A percentile compares a stretch with the other conserved stretches of the same genome.
Evolutionary conservation across 2,113 vertebrate species (phyloP).

Genomic region (Rhynchomys soricoides): DNA sequence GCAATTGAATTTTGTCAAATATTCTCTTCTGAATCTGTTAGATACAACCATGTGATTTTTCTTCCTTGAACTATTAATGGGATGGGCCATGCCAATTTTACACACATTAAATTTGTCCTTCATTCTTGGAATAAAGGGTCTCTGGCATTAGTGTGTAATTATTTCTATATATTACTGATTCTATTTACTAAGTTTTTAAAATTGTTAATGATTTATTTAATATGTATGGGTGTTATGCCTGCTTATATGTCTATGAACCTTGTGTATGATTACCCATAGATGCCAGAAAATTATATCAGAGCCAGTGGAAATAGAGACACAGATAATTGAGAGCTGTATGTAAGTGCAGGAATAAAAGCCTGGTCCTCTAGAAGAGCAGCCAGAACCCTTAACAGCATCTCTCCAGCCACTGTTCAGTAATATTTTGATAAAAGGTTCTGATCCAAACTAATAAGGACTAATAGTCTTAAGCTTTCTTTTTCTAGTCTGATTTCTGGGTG

Average conservation of each 20-base stretch:
- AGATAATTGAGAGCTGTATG: not conserved
- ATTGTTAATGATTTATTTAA: not conserved
- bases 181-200: not conserved
- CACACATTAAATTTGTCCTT: not conserved
- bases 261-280: not conserved
- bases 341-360: not conserved
- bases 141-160: not conserved
- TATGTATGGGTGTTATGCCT: not conserved
- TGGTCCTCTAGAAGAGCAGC: not conserved
- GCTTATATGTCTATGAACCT: not conserved
- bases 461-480: slow-evolving; percentile 1
- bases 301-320: not conserved
- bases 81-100: not conserved
- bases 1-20: not conserved
- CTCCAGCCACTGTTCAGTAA: not conserved
- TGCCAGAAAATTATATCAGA: not conserved
- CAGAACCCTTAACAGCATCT: not conserved
- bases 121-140: not conserved
- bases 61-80: not conserved
- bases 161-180: not conserved
- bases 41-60: not conserved
- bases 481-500: not conserved
- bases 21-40: not conserved
- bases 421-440: not conserved
- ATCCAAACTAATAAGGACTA: not conserved